Evolutionary conservation across 1,140 invertebrate species (phyloP), one percentile per base, ranked within the genome.

Genomic region (Penaeus vannamei): DNA sequence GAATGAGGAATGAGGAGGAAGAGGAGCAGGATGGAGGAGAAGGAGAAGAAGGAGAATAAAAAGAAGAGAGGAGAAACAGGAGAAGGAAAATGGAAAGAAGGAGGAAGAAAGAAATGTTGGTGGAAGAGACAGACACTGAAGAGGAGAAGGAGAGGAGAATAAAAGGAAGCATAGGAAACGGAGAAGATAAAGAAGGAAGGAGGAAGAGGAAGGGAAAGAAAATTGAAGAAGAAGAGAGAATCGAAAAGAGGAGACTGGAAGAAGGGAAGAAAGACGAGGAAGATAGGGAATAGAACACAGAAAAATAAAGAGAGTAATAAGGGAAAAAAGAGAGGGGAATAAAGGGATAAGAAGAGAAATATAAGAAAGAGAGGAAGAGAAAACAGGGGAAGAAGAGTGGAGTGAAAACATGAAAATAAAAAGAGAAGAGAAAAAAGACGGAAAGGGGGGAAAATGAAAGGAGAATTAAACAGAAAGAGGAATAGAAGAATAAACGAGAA

Each of bases 51-150:
- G 46, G 26, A 29, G 76, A 77, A 42, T 19, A 10, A 77, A 42
- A 77, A n/a, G n/a, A 64, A n/a, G 62, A 64, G n/a, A n/a, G 62
- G n/a, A 64, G 62, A n/a, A 64, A 64, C 66, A 72, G n/a, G 84
- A 85, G 23, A 85, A 85, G 84, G 60, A 85, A 72, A 85, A 46
- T 20, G 69, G 64, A 60, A 42, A 64, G 29, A 29, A 32, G 59
- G 29, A 53, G 53, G 82, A 32, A 59, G 59, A 61, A 36, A 60
- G 29, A 66, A 64, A 64, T 61, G 76, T 29, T 72, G 60, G 76
- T 66, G 64, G 64, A 42, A 46, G 20, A n/a, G n/a, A n/a, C n/a
- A n/a, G n/a, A n/a, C n/a, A n/a, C n/a, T n/a, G n/a, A n/a, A n/a
- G n/a, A 69, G 42, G 80, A 46, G 77, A 46, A 46, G 46, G 46